Evolutionary conservation across 2,797 vertebrate genomes (phyloP).

Genomic region (Nothura maculosa): DNA sequence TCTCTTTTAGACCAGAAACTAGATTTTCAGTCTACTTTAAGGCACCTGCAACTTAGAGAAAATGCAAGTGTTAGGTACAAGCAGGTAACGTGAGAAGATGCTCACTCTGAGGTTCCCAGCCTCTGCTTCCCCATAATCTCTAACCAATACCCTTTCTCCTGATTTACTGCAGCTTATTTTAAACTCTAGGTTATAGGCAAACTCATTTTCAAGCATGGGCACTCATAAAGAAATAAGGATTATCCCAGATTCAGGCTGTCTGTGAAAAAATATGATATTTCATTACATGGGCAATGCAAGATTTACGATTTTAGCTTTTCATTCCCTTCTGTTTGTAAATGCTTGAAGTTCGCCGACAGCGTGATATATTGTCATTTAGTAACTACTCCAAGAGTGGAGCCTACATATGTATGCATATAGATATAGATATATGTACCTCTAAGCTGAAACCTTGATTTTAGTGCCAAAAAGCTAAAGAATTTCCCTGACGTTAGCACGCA

Average conservation of each 20-base stretch:
- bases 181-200: background rate
- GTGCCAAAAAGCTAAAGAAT: background rate
- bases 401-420: background rate
- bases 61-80: background rate
- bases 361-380: background rate
- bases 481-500: background rate
- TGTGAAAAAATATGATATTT: background rate
- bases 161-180: conserved; percentile 20
- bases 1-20: background rate
- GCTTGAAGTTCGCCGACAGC: background rate
- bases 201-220: background rate
- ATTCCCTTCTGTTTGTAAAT: background rate
- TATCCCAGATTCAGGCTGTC: background rate
- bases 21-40: background rate
- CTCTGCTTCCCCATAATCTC: background rate
- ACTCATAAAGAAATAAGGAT: background rate
- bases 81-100: background rate
- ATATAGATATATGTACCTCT: background rate
- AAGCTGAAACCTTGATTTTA: background rate
- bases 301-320: background rate
- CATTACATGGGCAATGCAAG: background rate
- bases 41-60: background rate
- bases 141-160: background rate
- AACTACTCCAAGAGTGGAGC: background rate
- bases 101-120: background rate